Conservation (phyloP, 1,140 invertebrate species). For the Charaxes varanes region DNA sequence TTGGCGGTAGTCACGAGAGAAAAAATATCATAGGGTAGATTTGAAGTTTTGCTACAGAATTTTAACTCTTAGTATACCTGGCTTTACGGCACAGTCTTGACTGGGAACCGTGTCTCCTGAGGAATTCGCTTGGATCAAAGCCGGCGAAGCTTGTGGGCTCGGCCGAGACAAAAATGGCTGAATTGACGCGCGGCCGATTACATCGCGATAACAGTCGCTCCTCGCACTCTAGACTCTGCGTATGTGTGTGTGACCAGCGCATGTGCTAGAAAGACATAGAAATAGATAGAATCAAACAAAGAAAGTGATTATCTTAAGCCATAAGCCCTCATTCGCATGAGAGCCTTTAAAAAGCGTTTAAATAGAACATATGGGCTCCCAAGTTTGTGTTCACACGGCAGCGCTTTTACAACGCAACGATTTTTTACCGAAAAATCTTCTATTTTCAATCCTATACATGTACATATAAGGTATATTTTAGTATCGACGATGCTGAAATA, state of each 20-base stretch:
- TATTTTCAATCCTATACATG: too few relatives aligned
- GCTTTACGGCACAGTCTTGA: conserved; percentile 47
- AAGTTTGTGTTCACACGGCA: too few relatives aligned
- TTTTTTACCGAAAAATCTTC: too few relatives aligned
- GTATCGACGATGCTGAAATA: too few relatives aligned
- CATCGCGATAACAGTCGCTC: conserved; percentile 73
- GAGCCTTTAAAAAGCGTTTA: too few relatives aligned
- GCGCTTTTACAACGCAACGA: too few relatives aligned
- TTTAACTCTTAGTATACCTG: background rate
- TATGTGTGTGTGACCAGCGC: conserved; percentile 78
- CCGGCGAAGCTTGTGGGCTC: conserved; percentile 84
- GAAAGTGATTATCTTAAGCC: too few relatives aligned
- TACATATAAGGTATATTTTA: too few relatives aligned
- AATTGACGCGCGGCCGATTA: conserved; percentile 82
- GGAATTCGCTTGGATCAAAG: conserved; percentile 84
- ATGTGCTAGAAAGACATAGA: conserved; percentile 76
- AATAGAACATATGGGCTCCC: too few relatives aligned
- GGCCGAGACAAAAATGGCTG: conserved; percentile 82
- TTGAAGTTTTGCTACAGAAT: background rate
- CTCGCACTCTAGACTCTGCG: conserved; percentile 77
- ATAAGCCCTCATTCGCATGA: too few relatives aligned
- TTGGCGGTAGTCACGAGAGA: conserved; percentile 1
- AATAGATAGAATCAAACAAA: too few relatives aligned
- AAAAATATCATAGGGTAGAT: background rate
- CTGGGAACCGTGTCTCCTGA: conserved; percentile 84